phyloP scores from a whole-genome alignment of 2,113 vertebrate species.

The Psilopogon haemacephalus region DNA sequence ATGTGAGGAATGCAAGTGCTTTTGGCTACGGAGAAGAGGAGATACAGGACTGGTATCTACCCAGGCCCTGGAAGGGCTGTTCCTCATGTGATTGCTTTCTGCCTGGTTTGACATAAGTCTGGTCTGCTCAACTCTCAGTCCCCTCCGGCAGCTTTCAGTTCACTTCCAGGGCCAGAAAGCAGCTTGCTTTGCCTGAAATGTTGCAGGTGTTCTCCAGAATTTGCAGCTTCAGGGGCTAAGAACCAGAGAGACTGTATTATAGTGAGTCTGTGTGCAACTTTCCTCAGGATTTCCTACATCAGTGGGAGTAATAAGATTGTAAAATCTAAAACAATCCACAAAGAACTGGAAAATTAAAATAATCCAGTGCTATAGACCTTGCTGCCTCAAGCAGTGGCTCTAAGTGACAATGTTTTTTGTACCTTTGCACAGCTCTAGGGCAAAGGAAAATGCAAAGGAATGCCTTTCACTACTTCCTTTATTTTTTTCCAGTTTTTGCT shows the following conservation, averaged over 20 bases:
- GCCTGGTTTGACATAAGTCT: neutral
- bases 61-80: neutral
- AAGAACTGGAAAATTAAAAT: constrained; percentile 12
- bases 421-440: neutral
- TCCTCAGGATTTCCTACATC: neutral
- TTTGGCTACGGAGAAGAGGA: neutral
- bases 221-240: neutral
- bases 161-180: neutral
- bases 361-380: neutral
- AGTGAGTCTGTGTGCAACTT: neutral
- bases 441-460: neutral
- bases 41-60: neutral
- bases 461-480: neutral
- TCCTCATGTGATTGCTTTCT: neutral
- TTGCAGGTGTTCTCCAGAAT: neutral
- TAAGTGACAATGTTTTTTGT: neutral
- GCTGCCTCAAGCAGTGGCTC: neutral
- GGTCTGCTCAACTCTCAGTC: neutral
- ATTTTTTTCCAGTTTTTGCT: neutral
- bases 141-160: neutral
- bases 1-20: neutral
- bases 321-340: neutral
- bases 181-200: neutral
- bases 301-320: neutral
- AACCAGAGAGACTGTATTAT: neutral